Evolutionary conservation across 2,797 vertebrate species (phyloP), one percentile per base, ranked within the genome.

Genomic region (Darevskia mixta): DNA sequence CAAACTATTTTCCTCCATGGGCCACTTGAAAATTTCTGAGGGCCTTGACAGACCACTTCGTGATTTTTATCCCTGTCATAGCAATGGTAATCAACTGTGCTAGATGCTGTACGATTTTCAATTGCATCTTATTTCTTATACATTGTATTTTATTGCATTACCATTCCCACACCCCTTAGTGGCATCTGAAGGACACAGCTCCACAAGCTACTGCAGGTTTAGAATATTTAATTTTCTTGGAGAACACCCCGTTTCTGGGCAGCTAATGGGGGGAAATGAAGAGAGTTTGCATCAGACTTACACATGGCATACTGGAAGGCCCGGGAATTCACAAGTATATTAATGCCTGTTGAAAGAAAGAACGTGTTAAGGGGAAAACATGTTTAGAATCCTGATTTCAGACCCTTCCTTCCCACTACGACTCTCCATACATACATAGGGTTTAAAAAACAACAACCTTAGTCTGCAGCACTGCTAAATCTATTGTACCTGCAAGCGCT

Each of bases 261-360:
- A 75, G 78, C 8, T 6, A 9, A 69, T 55, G 58, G 88, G 41
- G 58, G 23, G 69, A 45, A 8, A 18, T 35, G 1, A 38, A 32
- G 9, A 35, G 18, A 29, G 43, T 15, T 43, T 0, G 0, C 4
- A 0, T 3, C 25, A 43, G 87, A 98, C 99, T 99, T 97, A 99
- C 99, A 99, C 98, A 99, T 99, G 85, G 97, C 92, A 92, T 99
- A 99, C 73, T 99, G 98, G 96, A 99, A 99, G 91, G 96, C 97
- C 61, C 95, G 98, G 86, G 99, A 99, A 94, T 98, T 98, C 95
- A 99, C 99, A 25, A 99, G 97, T 92, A 99, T 97, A 94, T 99
- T 98, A 95, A 99, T 98, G 87, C 99, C 99, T 99, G 89, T 73
- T 49, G 27, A 86, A 90, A 89, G 78, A 89, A 90, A 91, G 73